A percentile compares a stretch with the other conserved stretches of the same genome.
phyloP scores from a whole-genome alignment of 2,113 vertebrate genomes.

The Xiphorhynchus elegans region DNA sequence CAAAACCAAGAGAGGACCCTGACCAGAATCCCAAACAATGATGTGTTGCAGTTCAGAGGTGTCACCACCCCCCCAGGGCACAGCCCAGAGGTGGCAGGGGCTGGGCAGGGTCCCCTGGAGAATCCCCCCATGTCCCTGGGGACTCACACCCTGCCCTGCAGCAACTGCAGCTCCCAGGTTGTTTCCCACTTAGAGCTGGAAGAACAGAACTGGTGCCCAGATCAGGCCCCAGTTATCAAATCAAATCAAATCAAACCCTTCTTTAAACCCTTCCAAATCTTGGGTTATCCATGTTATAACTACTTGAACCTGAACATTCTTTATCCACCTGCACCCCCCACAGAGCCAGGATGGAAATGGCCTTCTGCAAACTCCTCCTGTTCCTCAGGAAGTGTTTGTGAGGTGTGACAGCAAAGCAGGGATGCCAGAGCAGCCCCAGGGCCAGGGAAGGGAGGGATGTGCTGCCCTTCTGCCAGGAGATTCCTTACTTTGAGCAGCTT shows the following conservation, averaged over 20 bases:
- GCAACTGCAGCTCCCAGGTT: rapidly evolving
- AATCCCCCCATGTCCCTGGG: background rate
- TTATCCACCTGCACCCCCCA: rapidly evolving
- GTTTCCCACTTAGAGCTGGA: background rate
- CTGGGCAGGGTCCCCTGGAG: background rate
- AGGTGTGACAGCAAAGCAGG: background rate
- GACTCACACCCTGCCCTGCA: background rate
- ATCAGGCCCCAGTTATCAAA: background rate
- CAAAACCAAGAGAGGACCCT: rapidly evolving
- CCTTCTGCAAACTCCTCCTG: background rate
- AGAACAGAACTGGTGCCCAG: background rate
- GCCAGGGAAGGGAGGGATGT: rapidly evolving
- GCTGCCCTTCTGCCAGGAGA: rapidly evolving
- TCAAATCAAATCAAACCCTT: rapidly evolving
- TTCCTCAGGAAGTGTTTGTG: background rate
- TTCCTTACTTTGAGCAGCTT: conserved; percentile 89
- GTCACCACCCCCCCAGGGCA: rapidly evolving
- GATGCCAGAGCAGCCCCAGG: too few species aligned
- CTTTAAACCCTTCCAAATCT: background rate
- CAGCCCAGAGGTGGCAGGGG: rapidly evolving
- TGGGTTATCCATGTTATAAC: rapidly evolving
- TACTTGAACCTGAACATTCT: background rate
- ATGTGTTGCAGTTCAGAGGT: rapidly evolving
- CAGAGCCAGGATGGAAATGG: background rate
- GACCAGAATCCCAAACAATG: rapidly evolving